Conservation (phyloP, 2,888 invertebrate genomes). For the Steinernema hermaphroditum region DNA sequence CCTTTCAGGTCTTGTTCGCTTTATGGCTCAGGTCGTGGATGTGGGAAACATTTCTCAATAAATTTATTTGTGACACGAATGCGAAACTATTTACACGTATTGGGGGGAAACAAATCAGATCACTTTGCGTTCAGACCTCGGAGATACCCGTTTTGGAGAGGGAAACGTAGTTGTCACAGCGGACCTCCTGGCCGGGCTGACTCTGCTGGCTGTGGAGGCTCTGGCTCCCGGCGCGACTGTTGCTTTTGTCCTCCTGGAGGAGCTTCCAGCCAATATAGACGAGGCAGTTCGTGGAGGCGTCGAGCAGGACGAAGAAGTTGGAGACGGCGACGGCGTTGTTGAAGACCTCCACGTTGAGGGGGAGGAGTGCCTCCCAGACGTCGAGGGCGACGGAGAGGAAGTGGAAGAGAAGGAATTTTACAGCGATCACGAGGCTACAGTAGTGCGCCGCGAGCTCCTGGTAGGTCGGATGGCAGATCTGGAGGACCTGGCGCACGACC, state of each 20-base stretch:
- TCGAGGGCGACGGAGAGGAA: constrained; percentile 14
- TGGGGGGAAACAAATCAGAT: not conserved
- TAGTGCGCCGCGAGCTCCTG: constrained; percentile 26
- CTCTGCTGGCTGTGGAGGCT: constrained; percentile 29
- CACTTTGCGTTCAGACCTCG: not conserved
- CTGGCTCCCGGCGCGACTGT: constrained; percentile 8
- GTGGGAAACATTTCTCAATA: too few species aligned
- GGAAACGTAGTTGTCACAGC: constrained; percentile 18
- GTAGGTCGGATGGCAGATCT: constrained; percentile 4
- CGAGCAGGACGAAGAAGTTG: constrained; percentile 21
- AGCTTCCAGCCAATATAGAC: constrained; percentile 26
- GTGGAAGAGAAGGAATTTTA: constrained; percentile 22
- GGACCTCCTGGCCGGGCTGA: not conserved
- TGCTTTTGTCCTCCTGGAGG: constrained; percentile 13
- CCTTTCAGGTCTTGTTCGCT: too few species aligned
- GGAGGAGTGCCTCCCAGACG: constrained; percentile 19
- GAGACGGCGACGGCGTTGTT: constrained; percentile 12
- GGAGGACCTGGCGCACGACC: not conserved
- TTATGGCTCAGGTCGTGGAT: too few species aligned
- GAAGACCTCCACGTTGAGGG: constrained; percentile 19
- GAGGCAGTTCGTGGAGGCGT: constrained; percentile 26
- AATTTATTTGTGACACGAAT: too few species aligned
- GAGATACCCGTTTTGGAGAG: constrained; percentile 18
- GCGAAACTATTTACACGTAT: too few species aligned
- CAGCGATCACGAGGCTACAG: constrained; percentile 12